Percentiles rank a stretch among this genome's conserved stretches.
These are phyloP conservation scores for Harpagus bidentatus DNA, from an alignment of 2,113 vertebrate genomes.

Conservation along the genomic window DNA sequence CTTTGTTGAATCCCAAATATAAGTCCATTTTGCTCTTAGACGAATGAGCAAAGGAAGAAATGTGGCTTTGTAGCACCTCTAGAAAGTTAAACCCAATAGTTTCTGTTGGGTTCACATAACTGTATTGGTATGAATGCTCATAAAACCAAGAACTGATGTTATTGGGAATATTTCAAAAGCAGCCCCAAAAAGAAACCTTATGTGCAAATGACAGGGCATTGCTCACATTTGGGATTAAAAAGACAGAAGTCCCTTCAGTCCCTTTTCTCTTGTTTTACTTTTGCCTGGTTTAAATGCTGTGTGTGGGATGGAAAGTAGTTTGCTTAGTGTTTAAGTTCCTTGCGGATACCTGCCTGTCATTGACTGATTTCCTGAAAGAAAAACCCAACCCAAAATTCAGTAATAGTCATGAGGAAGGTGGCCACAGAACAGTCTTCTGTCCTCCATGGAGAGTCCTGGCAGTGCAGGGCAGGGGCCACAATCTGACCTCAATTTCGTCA, in stretches of 20 bases:
- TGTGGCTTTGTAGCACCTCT: not conserved
- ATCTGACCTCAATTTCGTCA: not conserved
- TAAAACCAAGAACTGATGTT: not conserved
- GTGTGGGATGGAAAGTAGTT: not conserved
- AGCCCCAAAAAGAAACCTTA: not conserved
- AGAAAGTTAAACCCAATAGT: not conserved
- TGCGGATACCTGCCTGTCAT: not conserved
- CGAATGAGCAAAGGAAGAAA: not conserved
- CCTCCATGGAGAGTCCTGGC: not conserved
- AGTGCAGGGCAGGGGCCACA: not conserved
- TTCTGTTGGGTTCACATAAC: not conserved
- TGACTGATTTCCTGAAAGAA: not conserved
- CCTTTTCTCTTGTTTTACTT: not conserved
- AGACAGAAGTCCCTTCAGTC: not conserved
- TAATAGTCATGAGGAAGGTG: not conserved
- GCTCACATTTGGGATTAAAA: not conserved
- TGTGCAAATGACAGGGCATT: accelerated
- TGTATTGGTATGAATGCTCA: not conserved
- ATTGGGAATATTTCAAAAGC: not conserved
- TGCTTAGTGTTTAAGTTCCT: not conserved
- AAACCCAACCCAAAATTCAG: not conserved
- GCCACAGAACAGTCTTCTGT: not conserved
- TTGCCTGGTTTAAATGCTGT: not conserved
- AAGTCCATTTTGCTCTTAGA: not conserved
- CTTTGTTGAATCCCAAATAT: not conserved